Evolutionary conservation across 2,797 vertebrate genomes (phyloP).

Genomic region (Saxicola maurus): DNA sequence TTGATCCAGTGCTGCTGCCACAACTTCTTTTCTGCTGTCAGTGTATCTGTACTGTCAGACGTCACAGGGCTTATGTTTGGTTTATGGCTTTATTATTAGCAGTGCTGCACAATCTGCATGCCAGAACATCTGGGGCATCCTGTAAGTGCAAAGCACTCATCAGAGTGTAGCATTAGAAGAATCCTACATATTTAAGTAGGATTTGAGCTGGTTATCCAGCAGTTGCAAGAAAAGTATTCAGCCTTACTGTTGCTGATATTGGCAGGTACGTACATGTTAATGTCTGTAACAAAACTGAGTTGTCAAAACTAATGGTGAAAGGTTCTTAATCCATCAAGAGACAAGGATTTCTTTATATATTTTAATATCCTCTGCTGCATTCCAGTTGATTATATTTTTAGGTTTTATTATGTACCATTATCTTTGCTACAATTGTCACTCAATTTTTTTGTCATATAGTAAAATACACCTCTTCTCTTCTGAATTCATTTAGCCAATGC

Average conservation of each 20-base stretch:
- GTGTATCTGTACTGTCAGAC: background rate
- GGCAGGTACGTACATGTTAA: background rate
- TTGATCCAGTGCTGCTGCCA: background rate
- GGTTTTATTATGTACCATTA: background rate
- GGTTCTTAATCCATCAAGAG: background rate
- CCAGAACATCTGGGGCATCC: constrained; percentile 58
- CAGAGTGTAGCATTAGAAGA: constrained; percentile 48
- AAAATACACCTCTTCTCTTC: background rate
- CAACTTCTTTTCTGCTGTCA: background rate
- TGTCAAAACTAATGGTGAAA: constrained; percentile 30
- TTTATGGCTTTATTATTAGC: constrained; percentile 53
- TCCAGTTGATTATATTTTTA: background rate
- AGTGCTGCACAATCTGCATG: background rate
- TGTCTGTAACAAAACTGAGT: background rate
- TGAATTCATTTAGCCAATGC: background rate
- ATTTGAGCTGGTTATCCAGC: constrained; percentile 47
- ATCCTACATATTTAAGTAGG: constrained; percentile 55
- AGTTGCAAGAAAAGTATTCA: constrained; percentile 13
- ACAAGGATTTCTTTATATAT: background rate
- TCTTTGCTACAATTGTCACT: background rate
- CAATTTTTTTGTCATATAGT: background rate
- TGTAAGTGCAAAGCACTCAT: constrained; percentile 7
- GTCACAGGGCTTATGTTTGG: constrained; percentile 37
- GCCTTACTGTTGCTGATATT: background rate
- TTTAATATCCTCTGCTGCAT: background rate